Percentiles rank a stretch among this genome's conserved stretches.
These are phyloP conservation scores for Drosophila subquinaria DNA, from an alignment of 2,888 invertebrate species.

Conservation along the genomic window DNA sequence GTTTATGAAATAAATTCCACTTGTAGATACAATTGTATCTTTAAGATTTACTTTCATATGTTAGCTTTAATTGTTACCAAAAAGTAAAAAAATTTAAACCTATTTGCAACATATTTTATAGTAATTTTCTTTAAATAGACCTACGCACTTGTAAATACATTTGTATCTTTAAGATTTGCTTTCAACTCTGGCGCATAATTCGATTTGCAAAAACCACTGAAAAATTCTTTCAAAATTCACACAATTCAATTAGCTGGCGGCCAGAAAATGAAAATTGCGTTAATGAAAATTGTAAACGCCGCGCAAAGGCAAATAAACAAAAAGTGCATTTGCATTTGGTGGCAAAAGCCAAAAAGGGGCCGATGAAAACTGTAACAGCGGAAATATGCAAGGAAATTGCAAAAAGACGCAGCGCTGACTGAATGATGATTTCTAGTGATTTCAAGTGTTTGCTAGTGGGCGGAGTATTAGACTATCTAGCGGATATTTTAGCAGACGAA, in stretches of 20 bases:
- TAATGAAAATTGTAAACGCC: slow-evolving; percentile 66
- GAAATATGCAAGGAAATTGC: slow-evolving; percentile 85
- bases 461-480: slow-evolving; percentile 6
- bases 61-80: too few relatives aligned
- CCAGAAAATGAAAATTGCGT: slow-evolving; percentile 61
- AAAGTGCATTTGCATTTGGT: slow-evolving; percentile 29
- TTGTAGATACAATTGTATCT: background rate
- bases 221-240: slow-evolving; percentile 48
- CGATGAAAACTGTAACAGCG: slow-evolving; percentile 77
- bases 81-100: too few relatives aligned
- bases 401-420: slow-evolving; percentile 72
- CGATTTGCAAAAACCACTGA: slow-evolving; percentile 23
- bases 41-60: too few relatives aligned
- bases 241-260: slow-evolving; percentile 80
- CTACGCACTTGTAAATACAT: too few relatives aligned
- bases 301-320: slow-evolving; percentile 65
- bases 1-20: too few relatives aligned
- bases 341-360: slow-evolving; percentile 51
- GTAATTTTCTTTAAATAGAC: too few relatives aligned
- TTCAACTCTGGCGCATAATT: slow-evolving; percentile 29
- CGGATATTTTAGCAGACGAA: slow-evolving; percentile 51
- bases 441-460: slow-evolving; percentile 6
- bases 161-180: background rate
- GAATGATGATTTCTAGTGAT: slow-evolving; percentile 32
- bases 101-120: too few relatives aligned